Conservation (phyloP, 92 coral and sea anemone genomes). For the Phenganax marumi region DNA sequence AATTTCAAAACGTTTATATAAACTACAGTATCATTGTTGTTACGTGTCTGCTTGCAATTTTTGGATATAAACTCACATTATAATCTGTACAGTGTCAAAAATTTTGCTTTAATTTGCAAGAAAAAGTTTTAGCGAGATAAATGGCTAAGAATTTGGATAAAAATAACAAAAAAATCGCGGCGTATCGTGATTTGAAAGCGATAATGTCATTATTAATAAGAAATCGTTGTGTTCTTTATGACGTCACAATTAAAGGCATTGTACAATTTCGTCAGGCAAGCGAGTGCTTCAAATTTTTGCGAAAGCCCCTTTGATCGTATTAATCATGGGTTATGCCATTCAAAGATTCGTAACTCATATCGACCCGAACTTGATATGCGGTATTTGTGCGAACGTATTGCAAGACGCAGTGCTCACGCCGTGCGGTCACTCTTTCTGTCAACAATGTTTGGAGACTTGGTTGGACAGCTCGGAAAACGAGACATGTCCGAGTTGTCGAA, state of each 20-base stretch:
- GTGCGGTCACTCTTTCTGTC: slow-evolving; percentile 93
- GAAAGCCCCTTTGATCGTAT: neutral
- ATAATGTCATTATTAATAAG: neutral
- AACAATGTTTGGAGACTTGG: slow-evolving; percentile 81
- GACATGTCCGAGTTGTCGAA: slow-evolving; percentile 77
- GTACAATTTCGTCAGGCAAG: neutral
- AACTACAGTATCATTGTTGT: neutral
- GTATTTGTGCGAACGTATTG: slow-evolving; percentile 87
- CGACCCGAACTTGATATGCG: slow-evolving; percentile 84
- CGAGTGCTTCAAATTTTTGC: neutral
- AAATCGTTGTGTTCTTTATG: slow-evolving; percentile 5
- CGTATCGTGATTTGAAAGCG: slow-evolving; percentile 14
- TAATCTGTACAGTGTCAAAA: neutral
- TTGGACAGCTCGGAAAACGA: slow-evolving; percentile 52
- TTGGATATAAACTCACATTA: too few species aligned
- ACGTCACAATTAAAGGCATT: slow-evolving; percentile 34
- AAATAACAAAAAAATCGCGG: neutral
- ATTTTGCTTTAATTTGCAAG: neutral
- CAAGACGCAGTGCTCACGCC: slow-evolving; percentile 76
- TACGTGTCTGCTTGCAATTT: neutral
- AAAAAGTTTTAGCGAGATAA: neutral
- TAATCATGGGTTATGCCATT: slow-evolving; percentile 76
- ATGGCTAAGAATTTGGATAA: neutral
- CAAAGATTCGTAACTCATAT: slow-evolving; percentile 67
- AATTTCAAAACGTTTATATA: too few species aligned